phyloP scores from a whole-genome alignment of 1,140 invertebrate genomes.

The Sminthurides bifidus region DNA sequence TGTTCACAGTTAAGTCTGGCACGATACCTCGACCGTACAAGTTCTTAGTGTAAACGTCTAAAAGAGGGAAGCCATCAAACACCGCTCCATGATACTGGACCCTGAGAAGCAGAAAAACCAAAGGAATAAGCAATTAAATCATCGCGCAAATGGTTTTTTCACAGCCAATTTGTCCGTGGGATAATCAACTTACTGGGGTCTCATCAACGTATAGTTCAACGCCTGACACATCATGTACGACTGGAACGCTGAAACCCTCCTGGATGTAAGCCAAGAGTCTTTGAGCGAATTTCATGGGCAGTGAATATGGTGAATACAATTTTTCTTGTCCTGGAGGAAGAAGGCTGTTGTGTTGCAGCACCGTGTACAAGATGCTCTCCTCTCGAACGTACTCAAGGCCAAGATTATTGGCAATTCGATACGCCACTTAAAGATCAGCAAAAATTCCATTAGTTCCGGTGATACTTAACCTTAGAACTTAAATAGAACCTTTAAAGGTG shows the following conservation, averaged over 20 bases:
- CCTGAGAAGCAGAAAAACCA: conserved; percentile 3
- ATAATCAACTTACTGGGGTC: conserved; percentile 14
- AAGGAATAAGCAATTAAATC: neutral
- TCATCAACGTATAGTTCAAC: conserved; percentile 18
- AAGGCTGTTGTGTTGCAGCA: conserved; percentile 8
- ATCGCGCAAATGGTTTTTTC: neutral
- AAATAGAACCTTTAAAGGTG: neutral
- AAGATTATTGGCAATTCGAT: conserved; percentile 11
- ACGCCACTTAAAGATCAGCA: conserved; percentile 10
- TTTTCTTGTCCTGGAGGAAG: neutral
- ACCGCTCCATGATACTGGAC: conserved; percentile 23
- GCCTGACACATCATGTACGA: conserved; percentile 16
- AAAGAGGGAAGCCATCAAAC: conserved; percentile 25
- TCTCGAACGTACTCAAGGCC: conserved; percentile 18
- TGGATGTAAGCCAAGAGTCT: conserved; percentile 18
- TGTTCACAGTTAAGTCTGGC: conserved; percentile 14
- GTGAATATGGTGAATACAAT: neutral
- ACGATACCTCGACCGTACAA: conserved; percentile 18
- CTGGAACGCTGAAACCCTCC: conserved; percentile 14
- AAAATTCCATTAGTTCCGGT: neutral
- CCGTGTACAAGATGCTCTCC: neutral
- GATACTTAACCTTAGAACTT: neutral
- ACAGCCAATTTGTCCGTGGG: neutral
- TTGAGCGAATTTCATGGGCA: conserved; percentile 17
- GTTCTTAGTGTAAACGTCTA: conserved; percentile 14